Conservation (phyloP, 1,140 invertebrate species). For the Eueides isabella region DNA sequence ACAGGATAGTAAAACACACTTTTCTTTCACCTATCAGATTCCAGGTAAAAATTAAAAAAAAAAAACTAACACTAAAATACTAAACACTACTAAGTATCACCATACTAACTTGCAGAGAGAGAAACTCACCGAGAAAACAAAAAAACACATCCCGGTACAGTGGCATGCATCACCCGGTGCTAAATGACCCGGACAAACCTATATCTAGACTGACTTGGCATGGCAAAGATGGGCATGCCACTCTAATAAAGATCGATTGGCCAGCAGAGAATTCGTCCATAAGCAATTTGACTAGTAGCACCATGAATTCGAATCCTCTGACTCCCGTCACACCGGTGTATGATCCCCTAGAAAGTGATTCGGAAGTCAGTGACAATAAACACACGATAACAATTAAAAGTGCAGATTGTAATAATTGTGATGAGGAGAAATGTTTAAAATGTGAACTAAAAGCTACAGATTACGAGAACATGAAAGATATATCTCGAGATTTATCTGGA, state of each 20-base stretch:
- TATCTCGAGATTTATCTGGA: constrained; percentile 45
- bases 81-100: constrained; percentile 25
- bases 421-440: constrained; percentile 69
- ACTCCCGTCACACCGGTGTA: constrained; percentile 66
- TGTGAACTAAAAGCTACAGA: constrained; percentile 73
- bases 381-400: constrained; percentile 68
- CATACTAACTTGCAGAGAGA: constrained; percentile 63
- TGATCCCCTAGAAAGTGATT: constrained; percentile 71
- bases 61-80: background rate
- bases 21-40: constrained; percentile 30
- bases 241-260: constrained; percentile 74
- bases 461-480: constrained; percentile 58
- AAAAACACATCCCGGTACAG: constrained; percentile 62
- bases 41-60: constrained; percentile 36
- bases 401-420: constrained; percentile 62
- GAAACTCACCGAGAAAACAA: constrained; percentile 69
- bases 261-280: constrained; percentile 58
- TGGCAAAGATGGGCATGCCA: constrained; percentile 71
- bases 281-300: constrained; percentile 61
- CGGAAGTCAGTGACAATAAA: constrained; percentile 70
- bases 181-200: constrained; percentile 47
- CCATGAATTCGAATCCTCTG: constrained; percentile 59
- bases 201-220: constrained; percentile 67
- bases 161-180: constrained; percentile 56
- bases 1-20: constrained; percentile 43